phyloP scores from a whole-genome alignment of 2,888 invertebrate genomes.

The Idaea biselata region DNA sequence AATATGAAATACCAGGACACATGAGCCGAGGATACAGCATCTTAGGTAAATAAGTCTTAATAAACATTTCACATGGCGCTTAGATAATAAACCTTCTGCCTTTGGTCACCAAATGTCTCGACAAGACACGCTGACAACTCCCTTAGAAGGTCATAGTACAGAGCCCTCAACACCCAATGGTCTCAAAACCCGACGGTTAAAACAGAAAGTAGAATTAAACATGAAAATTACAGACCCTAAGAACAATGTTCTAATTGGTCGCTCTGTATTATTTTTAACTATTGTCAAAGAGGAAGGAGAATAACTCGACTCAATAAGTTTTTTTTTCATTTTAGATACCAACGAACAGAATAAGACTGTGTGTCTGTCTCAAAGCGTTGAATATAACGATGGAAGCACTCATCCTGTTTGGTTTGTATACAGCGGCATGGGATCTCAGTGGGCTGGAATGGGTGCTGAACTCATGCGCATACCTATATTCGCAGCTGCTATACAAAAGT shows the following conservation, averaged over 20 bases:
- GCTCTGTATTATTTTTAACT: too few species aligned
- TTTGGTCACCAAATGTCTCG: too few species aligned
- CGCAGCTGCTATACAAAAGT: conserved; percentile 66
- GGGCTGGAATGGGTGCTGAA: conserved; percentile 82
- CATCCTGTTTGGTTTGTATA: conserved; percentile 83
- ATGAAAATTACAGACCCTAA: too few species aligned
- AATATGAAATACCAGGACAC: conserved; percentile 74
- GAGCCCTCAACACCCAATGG: too few species aligned
- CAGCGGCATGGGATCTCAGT: conserved; percentile 85
- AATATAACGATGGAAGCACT: conserved; percentile 62
- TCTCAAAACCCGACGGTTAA: too few species aligned
- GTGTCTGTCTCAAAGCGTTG: conserved; percentile 68
- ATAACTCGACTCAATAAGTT: too few species aligned
- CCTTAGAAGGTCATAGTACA: too few species aligned
- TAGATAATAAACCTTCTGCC: too few species aligned
- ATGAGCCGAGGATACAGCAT: conserved; percentile 84
- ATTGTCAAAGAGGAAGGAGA: too few species aligned
- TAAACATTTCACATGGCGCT: neutral
- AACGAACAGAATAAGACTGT: conserved; percentile 39
- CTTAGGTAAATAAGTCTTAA: conserved; percentile 35
- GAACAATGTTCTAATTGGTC: too few species aligned
- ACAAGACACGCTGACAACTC: too few species aligned
- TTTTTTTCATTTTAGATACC: conserved; percentile 28
- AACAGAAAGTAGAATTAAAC: too few species aligned
- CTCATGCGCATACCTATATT: conserved; percentile 82